Percentiles rank a stretch among this genome's conserved stretches.
Evolutionary conservation across 2,888 invertebrate genomes (phyloP).

Genomic region (Polyploca ridens): DNA sequence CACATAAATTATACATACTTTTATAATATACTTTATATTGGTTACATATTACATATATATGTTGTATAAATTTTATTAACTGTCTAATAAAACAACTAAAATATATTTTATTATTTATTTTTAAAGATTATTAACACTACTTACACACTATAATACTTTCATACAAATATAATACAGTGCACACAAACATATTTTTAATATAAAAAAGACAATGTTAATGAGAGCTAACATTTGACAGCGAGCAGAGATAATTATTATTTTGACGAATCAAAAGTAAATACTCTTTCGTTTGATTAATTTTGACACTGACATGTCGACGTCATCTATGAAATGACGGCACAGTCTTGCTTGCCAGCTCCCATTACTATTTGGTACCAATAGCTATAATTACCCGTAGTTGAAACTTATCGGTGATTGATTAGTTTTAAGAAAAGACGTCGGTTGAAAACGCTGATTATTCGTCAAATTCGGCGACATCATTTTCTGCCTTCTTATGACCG

Average conservation of each 20-base stretch:
- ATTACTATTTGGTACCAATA: constrained; percentile 51
- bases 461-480: constrained; percentile 76
- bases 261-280: not conserved
- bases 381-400: constrained; percentile 53
- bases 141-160: constrained; percentile 53
- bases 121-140: constrained; percentile 56
- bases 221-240: constrained; percentile 14
- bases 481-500: constrained; percentile 79
- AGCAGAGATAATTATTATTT: not conserved
- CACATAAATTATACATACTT: constrained; percentile 43
- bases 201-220: constrained; percentile 22
- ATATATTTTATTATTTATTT: constrained; percentile 48
- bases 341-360: not conserved
- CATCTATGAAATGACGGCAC: not conserved
- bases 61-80: constrained; percentile 18
- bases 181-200: constrained; percentile 52
- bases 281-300: not conserved
- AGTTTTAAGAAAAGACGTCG: constrained; percentile 24
- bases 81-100: constrained; percentile 46
- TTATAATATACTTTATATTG: constrained; percentile 19
- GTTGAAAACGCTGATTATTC: constrained; percentile 51
- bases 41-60: constrained; percentile 11
- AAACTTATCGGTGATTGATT: constrained; percentile 32
- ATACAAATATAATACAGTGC: constrained; percentile 58
- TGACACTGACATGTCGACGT: not conserved